Evolutionary conservation across 1,140 invertebrate genomes (phyloP), one percentile per base, ranked within the genome.

Genomic region (Philaenus spumarius): DNA sequence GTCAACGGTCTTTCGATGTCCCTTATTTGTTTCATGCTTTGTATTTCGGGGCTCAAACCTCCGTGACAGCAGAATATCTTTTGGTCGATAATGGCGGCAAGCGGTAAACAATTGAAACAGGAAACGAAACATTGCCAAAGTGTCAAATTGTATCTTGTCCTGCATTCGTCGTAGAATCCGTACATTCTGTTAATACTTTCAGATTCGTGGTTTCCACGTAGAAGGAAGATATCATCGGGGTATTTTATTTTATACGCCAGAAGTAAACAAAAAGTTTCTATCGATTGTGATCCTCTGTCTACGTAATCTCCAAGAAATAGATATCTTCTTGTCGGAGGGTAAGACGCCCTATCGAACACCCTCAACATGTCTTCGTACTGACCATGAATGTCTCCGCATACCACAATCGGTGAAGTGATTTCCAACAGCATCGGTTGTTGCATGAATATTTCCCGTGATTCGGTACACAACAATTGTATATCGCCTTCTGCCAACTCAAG

Each of bases 211-310:
- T 92, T 92, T 65, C 92, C 92, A 69, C 92, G 76, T 48, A 87
- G 74, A 61, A 89, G 75, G 73, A 95, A 95, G 78, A 96, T 95
- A 73, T 95, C 95, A 73, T 95, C 90, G 45, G 93, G 93, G 75
- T 93, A 95, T 77, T 95, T 94, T 66, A 95, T 93, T 80, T 96
- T 93, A 75, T 96, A 96, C 60, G 93, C 92, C 60, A 96, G 78
- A 55, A 91, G 74, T 52, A 91, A 77, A 71, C 87, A 90, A 66
- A 91, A 90, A 50, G 88, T 90, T 75, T 91, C 88, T 57, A 91
- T 72, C 5, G 86, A 89, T 70, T 90, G 87, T 68, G 90, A 90
- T 63, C 90, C 90, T 70, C 90, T 79, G 73, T 93, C 90, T 15
- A 93, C 90, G 71, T 93, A 93, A 75, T 93, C 90, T 34, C 93